A percentile compares a stretch with the other conserved stretches of the same genome.
Conservation (phyloP, 1,140 invertebrate species). For the Sminthurinus signatus region DNA sequence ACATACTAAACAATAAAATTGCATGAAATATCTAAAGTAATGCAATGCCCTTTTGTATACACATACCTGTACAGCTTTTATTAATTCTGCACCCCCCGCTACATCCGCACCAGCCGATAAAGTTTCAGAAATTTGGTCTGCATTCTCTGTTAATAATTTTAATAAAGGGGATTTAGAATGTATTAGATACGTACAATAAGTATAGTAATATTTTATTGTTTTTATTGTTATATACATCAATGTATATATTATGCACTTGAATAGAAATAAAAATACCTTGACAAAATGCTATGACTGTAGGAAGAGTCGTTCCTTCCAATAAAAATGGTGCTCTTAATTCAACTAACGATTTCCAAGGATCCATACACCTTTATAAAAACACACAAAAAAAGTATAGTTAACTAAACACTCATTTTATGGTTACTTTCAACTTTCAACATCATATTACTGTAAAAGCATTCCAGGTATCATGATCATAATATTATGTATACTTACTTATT, state of each 20-base stretch:
- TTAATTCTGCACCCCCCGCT: conserved; percentile 60
- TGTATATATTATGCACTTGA: too few relatives aligned
- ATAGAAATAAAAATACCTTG: conserved; percentile 40
- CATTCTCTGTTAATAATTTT: too few relatives aligned
- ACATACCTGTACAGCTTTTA: conserved; percentile 63
- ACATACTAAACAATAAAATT: too few relatives aligned
- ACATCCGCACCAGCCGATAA: conserved; percentile 59
- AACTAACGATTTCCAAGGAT: conserved; percentile 29
- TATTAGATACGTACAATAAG: too few relatives aligned
- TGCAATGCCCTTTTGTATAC: too few relatives aligned
- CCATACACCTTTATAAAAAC: conserved; percentile 20
- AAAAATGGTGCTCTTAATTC: conserved; percentile 37
- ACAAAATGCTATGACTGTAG: conserved; percentile 61
- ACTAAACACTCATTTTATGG: not conserved
- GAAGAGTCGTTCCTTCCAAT: conserved; percentile 45
- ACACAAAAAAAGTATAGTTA: conserved; percentile 10
- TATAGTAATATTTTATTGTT: too few relatives aligned
- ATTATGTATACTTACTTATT: conserved; percentile 25
- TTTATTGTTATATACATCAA: too few relatives aligned
- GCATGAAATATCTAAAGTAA: conserved; percentile 35
- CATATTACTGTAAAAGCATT: conserved; percentile 8
- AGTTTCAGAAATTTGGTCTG: conserved; percentile 53
- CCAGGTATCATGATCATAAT: not conserved
- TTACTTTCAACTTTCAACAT: too few relatives aligned
- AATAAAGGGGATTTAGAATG: too few relatives aligned